Percentiles rank a stretch among this genome's conserved stretches.
These are phyloP conservation scores for Cheirogaleus major DNA, from an alignment of 2,797 vertebrate species.

Conservation along the genomic window DNA sequence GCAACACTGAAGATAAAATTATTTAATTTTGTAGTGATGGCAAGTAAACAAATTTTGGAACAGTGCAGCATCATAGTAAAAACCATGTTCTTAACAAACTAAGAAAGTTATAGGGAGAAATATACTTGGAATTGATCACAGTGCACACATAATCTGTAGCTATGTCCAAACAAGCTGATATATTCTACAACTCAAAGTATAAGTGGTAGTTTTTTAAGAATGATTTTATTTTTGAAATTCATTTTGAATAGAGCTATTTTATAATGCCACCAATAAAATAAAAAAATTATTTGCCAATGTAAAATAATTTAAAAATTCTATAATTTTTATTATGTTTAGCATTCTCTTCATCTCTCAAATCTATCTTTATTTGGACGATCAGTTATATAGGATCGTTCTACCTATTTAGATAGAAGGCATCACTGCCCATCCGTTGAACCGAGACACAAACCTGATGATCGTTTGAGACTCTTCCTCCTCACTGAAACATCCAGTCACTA, in stretches of 20 bases:
- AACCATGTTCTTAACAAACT: not conserved
- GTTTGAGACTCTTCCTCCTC: not conserved
- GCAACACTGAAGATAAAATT: not conserved
- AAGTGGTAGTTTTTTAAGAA: not conserved
- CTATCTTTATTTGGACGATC: not conserved
- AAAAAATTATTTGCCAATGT: not conserved
- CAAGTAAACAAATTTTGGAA: not conserved
- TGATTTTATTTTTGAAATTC: constrained; percentile 34
- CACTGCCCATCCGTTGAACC: not conserved
- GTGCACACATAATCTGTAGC: not conserved
- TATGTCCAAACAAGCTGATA: not conserved
- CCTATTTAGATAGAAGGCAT: not conserved
- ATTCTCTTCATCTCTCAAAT: not conserved
- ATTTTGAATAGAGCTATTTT: not conserved
- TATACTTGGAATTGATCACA: not conserved
- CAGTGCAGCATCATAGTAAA: not conserved
- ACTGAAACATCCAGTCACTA: not conserved
- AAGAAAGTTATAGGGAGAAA: not conserved
- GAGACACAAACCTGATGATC: not conserved
- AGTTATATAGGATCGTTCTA: not conserved
- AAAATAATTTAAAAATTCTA: not conserved
- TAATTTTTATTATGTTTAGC: not conserved
- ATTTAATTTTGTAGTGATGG: not conserved
- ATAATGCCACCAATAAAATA: not conserved
- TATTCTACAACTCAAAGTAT: not conserved